Base-by-base conservation (phyloP, 1,140 invertebrate genomes). In the Nebria ingens region DNA sequence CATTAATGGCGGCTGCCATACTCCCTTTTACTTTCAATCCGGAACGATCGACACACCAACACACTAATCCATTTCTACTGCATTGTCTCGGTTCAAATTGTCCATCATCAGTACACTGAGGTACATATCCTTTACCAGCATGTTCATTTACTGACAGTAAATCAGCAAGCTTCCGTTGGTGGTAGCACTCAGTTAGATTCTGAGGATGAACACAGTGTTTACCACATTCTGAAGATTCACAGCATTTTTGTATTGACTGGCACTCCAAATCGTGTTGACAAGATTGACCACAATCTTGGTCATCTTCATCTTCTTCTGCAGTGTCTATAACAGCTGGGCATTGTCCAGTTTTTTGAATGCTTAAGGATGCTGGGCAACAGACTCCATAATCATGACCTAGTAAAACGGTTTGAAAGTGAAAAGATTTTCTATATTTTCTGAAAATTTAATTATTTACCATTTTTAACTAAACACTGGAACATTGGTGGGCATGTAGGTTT, bases 311-410 rank as follows among this genome's bases (percentile, higher is more conserved):
- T 0, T 73, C 62, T 0, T 71, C 67, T 0, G 67, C 67, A 6
- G 52, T 60, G 3, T 61, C 55, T 11, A 63, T 55, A 58, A 65
- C 55, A n/a, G 62, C 63, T 0, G 88, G 87, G 65, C 89, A 92
- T 1, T 77, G 77, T 1, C 87, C 88, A 0, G 86, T 78, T 65
- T 89, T 87, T 60, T 86, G 76, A 29, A 89, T 77, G 62, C 81
- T 79, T 52, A 87, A 61, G 1, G 79, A 85, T 6, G 84, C 82
- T n/a, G 87, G 86, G 65, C 88, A 91, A 65, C 89, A 92, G 1
- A 91, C 87, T 0, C 89, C 89, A 64, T 92, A 92, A 59, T 92
- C 89, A 61, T 89, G 86, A 55, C 83, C 82, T 72, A 70, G 53
- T 62, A 6, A 60, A 61, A 19, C 51, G 56, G 52, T 17, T 9